Evolutionary conservation across 1,140 invertebrate species (phyloP).

Genomic region (Orchesella cincta): DNA sequence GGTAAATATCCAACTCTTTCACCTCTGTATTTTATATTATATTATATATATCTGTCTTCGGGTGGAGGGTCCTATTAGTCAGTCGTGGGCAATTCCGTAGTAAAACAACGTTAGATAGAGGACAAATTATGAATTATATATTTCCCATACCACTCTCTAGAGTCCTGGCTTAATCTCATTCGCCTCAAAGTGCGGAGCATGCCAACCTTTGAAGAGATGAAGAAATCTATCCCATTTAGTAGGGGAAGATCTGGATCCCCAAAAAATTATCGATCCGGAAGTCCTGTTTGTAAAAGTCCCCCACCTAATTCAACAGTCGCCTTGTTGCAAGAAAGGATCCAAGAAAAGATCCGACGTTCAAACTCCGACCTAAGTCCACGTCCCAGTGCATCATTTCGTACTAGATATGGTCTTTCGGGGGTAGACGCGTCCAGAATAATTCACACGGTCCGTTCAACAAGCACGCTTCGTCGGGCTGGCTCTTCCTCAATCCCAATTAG

Average conservation of each 20-base stretch:
- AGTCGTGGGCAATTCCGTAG: background rate
- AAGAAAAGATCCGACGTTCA: conserved; percentile 34
- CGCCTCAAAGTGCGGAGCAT: conserved; percentile 21
- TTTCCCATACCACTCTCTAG: background rate
- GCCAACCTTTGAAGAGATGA: conserved; percentile 45
- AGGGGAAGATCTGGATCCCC: conserved; percentile 34
- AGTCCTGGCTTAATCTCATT: conserved; percentile 19
- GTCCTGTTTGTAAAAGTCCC: conserved; percentile 35
- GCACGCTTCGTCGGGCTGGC: conserved; percentile 13
- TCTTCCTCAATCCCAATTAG: conserved; percentile 41
- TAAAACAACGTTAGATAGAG: background rate
- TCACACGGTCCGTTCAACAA: conserved; percentile 34
- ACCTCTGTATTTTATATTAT: background rate
- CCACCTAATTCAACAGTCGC: conserved; percentile 35
- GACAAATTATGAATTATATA: background rate
- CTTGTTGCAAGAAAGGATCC: conserved; percentile 44
- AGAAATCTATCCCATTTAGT: conserved; percentile 17
- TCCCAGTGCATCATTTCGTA: background rate
- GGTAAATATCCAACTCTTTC: too few relatives aligned
- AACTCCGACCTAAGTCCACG: conserved; percentile 28
- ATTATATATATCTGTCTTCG: background rate
- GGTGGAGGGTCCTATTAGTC: background rate
- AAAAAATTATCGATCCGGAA: conserved; percentile 37
- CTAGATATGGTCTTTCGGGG: conserved; percentile 40
- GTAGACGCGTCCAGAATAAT: conserved; percentile 35